Evolutionary conservation across 1,140 invertebrate species (phyloP).

Genomic region (Prorops nasuta): DNA sequence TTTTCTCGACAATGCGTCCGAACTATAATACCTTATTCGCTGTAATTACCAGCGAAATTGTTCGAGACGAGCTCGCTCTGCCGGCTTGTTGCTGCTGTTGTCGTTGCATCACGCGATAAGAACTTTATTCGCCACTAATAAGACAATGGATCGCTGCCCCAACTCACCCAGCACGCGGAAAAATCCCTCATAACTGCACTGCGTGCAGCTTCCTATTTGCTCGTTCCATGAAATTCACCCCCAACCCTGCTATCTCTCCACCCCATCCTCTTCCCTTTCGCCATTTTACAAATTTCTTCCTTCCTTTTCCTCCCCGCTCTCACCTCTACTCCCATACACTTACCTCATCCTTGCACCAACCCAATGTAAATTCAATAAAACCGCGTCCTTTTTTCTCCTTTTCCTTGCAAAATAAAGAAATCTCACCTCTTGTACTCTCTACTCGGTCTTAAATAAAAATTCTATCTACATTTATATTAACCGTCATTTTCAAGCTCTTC

Average conservation of each 20-base stretch:
- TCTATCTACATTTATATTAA: too few relatives aligned
- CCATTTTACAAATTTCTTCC: neutral
- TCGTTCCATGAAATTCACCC: too few relatives aligned
- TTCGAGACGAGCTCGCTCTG: constrained; percentile 3
- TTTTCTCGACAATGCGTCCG: constrained; percentile 8
- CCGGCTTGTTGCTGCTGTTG: constrained; percentile 21
- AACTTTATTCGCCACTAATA: too few relatives aligned
- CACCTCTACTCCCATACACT: neutral
- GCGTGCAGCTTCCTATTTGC: too few relatives aligned
- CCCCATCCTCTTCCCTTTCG: neutral
- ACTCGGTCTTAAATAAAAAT: too few relatives aligned
- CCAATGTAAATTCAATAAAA: too few relatives aligned
- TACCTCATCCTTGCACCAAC: neutral
- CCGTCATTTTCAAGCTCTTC: too few relatives aligned
- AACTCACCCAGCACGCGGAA: constrained; percentile 9
- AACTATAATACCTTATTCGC: constrained; percentile 13
- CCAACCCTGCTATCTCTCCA: neutral
- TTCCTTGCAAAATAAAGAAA: constrained; percentile 19
- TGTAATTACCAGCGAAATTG: constrained; percentile 21
- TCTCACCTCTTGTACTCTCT: too few relatives aligned
- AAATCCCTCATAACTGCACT: constrained; percentile 4
- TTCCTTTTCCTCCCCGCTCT: neutral
- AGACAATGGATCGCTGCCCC: too few relatives aligned
- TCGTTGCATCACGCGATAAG: constrained; percentile 32
- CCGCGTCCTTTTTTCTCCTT: neutral